Evolutionary conservation across 2,888 invertebrate species (phyloP).

Genomic region (Latrodectus elegans): DNA sequence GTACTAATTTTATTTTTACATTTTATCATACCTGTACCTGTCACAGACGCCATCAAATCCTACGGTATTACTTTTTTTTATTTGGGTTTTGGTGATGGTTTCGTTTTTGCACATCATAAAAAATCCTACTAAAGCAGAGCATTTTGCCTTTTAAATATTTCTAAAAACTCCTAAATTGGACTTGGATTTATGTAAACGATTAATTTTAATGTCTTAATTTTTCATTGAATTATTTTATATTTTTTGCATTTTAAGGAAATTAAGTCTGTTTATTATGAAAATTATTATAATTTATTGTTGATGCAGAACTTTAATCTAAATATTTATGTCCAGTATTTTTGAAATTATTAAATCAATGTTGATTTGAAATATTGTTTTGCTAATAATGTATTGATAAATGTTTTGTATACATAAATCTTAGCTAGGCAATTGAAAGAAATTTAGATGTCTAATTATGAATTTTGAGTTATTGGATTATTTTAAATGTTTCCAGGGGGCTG

Average conservation of each 20-base stretch:
- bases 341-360: no score
- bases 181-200: background rate
- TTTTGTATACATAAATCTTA: no score
- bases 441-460: no score
- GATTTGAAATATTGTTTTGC: no score
- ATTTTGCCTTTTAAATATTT: background rate
- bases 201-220: background rate
- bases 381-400: no score
- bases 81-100: constrained; percentile 59
- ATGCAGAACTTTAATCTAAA: no score
- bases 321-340: no score
- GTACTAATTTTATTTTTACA: constrained; percentile 46
- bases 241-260: background rate
- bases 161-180: background rate
- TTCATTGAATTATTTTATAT: background rate
- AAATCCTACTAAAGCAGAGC: background rate
- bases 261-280: background rate
- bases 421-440: no score
- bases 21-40: constrained; percentile 45
- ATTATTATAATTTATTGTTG: background rate
- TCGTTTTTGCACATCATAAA: background rate
- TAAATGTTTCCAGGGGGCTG: no score
- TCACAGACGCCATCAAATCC: constrained; percentile 61
- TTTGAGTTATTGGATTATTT: no score
- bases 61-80: constrained; percentile 62